Base-by-base conservation (phyloP, 2,113 vertebrate species). In the Scortum barcoo region DNA sequence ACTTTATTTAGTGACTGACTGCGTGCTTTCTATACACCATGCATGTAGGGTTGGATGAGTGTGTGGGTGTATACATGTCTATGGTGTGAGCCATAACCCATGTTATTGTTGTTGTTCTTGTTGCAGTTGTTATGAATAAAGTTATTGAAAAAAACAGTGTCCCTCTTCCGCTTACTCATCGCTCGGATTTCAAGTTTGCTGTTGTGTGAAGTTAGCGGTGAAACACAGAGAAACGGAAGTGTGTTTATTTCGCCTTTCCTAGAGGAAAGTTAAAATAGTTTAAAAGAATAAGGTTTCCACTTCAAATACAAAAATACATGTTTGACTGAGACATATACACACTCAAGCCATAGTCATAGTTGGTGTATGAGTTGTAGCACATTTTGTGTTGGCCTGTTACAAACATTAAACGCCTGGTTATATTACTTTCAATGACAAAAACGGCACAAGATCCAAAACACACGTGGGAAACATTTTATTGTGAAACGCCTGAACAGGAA, bases 91-190 rank as follows among this genome's bases (percentile, higher is more conserved):
- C n/a, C n/a, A n/a, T n/a, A n/a, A n/a, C 33, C 9, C 40, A 42
- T 44, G 17, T 61, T 62, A 30, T 74, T 62, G 44, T 63, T 20
- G 1, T 17, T 17, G 1, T 74, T 62, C 30, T 63, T 20, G 1
- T 17, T 17, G 1, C 17, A 57, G 12, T 7, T 17, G 53, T 6
- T 62, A 22, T 36, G 0, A 76, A 85, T 81, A 81, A 82, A 82
- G 79, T 40, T 82, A 33, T 57, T 40, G 4, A 33, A 58, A 78
- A 69, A 76, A 76, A 56, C 1, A 22, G 3, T 19, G 7, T 5
- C 14, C 40, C n/a, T 3, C 78, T 86, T 88, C 80, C 87, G 87
- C 76, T 5, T 58, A 80, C 17, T 86, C 83, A 83, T 83, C 80
- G 19, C 42, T 85, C 30, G 13, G 0, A 20, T 84, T 84, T 7